Conservation (phyloP, 2,888 invertebrate species). For the Amphimallon solstitiale region DNA sequence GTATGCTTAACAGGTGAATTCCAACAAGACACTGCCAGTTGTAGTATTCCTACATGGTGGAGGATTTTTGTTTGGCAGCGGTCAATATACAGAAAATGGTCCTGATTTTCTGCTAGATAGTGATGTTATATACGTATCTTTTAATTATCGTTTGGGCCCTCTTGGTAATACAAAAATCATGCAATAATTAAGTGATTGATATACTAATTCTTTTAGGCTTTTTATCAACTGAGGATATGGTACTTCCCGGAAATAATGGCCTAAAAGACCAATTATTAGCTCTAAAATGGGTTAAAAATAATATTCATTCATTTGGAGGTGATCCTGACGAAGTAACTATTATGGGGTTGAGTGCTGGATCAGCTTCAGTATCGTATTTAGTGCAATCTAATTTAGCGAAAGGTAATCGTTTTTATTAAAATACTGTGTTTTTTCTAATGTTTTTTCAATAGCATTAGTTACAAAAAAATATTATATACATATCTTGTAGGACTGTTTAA, state of each 20-base stretch:
- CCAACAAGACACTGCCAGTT: conserved; percentile 63
- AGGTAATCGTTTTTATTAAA: conserved; percentile 59
- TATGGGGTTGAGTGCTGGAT: conserved; percentile 78
- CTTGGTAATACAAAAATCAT: conserved; percentile 64
- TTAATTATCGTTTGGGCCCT: conserved; percentile 79
- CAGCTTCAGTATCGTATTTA: conserved; percentile 68
- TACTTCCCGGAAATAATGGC: conserved; percentile 77
- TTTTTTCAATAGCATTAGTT: too few relatives aligned
- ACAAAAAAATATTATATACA: conserved; percentile 7
- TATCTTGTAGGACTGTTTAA: conserved; percentile 68
- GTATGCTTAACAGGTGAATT: conserved; percentile 64
- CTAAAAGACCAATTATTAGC: conserved; percentile 79
- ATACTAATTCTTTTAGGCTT: conserved; percentile 77
- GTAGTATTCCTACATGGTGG: conserved; percentile 75
- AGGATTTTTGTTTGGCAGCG: conserved; percentile 77
- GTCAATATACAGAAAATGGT: conserved; percentile 66
- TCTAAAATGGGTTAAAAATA: conserved; percentile 74
- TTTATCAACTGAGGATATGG: conserved; percentile 76
- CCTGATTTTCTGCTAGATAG: conserved; percentile 71
- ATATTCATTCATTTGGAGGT: conserved; percentile 77
- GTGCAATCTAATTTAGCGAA: conserved; percentile 67
- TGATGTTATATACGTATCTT: conserved; percentile 73
- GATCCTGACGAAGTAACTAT: conserved; percentile 76
- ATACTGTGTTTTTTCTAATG: background rate
- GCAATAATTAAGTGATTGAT: too few relatives aligned